Conservation (phyloP, 2,113 vertebrate genomes). For the Lethenteron reissneri region DNA sequence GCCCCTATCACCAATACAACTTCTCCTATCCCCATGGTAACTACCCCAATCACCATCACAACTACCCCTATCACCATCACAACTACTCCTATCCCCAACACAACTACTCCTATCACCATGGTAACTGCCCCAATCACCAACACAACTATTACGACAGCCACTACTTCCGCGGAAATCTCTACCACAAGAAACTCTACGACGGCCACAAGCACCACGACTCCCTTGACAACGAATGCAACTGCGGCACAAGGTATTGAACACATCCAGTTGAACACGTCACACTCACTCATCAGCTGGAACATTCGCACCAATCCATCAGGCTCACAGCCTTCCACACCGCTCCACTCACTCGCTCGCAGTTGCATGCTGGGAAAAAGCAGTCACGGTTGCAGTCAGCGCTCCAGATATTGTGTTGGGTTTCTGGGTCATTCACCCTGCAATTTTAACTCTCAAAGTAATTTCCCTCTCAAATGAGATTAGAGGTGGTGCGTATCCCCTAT, state of each 20-base stretch:
- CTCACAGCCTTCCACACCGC: background rate
- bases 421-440: background rate
- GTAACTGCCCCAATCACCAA: background rate
- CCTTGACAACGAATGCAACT: background rate
- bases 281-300: background rate
- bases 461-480: no score
- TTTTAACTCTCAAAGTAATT: background rate
- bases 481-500: no score
- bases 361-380: background rate
- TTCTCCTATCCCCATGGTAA: background rate
- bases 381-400: background rate
- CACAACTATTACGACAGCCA: background rate
- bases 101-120: background rate
- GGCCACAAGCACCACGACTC: background rate
- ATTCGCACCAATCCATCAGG: background rate
- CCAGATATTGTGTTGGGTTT: background rate
- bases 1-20: background rate
- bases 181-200: background rate
- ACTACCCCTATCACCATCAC: background rate
- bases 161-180: background rate
- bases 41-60: background rate
- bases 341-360: background rate
- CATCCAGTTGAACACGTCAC: background rate
- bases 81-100: background rate
- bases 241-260: background rate